A percentile compares a stretch with the other conserved stretches of the same genome.
Conservation (phyloP, 2,113 vertebrate species). For the Corvus cornix region DNA sequence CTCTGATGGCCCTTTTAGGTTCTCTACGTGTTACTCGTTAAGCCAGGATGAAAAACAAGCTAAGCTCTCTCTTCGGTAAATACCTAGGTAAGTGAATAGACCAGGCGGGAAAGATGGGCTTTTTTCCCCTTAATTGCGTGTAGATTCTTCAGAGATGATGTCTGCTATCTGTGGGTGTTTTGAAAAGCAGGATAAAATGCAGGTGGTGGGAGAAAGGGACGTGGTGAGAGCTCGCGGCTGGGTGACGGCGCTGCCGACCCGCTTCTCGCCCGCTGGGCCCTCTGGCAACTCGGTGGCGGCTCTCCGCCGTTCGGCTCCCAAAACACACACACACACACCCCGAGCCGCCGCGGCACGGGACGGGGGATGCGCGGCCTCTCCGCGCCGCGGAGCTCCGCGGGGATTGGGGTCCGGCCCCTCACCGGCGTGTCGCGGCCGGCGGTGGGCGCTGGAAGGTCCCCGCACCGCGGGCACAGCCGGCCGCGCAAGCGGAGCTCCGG, state of each 20-base stretch:
- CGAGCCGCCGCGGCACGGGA: no score
- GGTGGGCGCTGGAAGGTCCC: background rate
- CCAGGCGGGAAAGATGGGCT: background rate
- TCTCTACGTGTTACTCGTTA: rapidly evolving
- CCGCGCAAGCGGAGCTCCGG: background rate
- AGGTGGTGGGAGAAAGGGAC: background rate
- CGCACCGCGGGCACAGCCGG: background rate
- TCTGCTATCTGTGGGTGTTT: background rate
- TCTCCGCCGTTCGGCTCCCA: background rate
- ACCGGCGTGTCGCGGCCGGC: rapidly evolving
- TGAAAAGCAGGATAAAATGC: background rate
- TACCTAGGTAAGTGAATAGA: background rate
- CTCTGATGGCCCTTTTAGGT: background rate
- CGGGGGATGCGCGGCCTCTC: background rate
- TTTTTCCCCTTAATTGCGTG: background rate
- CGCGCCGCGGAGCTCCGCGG: background rate
- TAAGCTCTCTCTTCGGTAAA: background rate
- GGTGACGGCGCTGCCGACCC: background rate
- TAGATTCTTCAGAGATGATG: background rate
- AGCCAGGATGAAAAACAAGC: background rate
- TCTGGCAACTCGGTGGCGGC: background rate
- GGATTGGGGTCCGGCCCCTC: rapidly evolving
- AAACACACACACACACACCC: background rate
- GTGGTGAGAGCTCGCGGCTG: rapidly evolving
- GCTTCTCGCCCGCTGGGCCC: background rate